Evolutionary conservation across 2,113 vertebrate species (phyloP).

Genomic region (Microtus oregoni): DNA sequence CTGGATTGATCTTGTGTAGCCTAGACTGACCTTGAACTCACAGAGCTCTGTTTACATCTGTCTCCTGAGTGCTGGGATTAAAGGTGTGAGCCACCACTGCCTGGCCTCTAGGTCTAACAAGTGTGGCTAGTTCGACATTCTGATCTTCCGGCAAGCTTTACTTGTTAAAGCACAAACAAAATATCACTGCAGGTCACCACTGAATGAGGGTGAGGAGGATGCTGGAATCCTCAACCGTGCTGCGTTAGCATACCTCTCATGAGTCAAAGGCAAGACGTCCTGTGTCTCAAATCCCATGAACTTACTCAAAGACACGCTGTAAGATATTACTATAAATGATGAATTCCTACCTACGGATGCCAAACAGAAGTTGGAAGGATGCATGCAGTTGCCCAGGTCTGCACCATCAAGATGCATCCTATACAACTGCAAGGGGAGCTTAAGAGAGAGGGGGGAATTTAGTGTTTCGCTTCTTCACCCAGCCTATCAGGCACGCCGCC

Average conservation of each 20-base stretch:
- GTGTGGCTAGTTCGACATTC: no score
- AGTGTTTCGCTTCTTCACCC: background rate
- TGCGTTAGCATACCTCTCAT: background rate
- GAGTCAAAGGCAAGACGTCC: background rate
- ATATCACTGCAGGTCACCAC: no score
- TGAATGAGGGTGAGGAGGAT: background rate
- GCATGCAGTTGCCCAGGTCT: background rate
- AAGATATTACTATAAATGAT: background rate
- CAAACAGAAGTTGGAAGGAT: background rate
- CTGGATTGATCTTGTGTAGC: no score
- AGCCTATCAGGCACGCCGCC: accelerated
- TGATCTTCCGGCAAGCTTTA: no score
- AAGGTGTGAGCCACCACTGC: no score
- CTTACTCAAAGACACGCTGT: background rate
- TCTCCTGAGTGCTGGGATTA: no score
- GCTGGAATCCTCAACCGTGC: background rate
- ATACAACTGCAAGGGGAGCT: background rate
- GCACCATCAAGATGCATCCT: background rate
- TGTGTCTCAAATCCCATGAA: background rate
- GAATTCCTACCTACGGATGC: background rate
- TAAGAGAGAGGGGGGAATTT: background rate
- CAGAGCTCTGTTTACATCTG: no score
- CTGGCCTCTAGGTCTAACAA: no score
- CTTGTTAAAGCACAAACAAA: no score
- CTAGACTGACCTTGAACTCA: no score